phyloP scores from a whole-genome alignment of 2,888 invertebrate species.

The Lasioglossum marginatum region DNA sequence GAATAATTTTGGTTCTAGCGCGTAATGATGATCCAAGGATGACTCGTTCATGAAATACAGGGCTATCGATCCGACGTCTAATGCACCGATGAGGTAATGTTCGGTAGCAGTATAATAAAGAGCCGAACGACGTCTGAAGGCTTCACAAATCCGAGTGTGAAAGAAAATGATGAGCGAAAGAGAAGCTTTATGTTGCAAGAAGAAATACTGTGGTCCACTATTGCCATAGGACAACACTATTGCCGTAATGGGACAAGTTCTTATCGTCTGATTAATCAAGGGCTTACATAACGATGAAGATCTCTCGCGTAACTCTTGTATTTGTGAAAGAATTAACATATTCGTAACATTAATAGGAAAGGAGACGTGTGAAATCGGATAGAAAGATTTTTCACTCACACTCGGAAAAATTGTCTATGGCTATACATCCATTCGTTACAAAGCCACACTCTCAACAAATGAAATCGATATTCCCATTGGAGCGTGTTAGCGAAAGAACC shows the following conservation, averaged over 20 bases:
- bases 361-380: background rate
- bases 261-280: background rate
- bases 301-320: background rate
- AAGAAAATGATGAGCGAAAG: constrained; percentile 38
- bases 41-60: constrained; percentile 35
- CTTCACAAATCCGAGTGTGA: background rate
- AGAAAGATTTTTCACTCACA: background rate
- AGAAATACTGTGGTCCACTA: background rate
- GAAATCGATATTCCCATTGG: background rate
- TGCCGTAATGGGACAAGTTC: background rate
- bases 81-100: constrained; percentile 20
- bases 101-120: background rate
- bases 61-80: constrained; percentile 31
- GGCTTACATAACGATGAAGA: background rate
- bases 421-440: background rate
- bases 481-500: background rate
- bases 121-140: constrained; percentile 13
- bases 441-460: background rate
- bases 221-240: background rate
- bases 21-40: background rate
- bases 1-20: background rate
- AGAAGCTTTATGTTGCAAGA: constrained; percentile 12
- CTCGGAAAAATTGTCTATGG: background rate
- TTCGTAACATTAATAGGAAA: background rate
- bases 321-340: background rate